Evolutionary conservation across 1,140 invertebrate species (phyloP).

Genomic region (Araneus ventricosus): DNA sequence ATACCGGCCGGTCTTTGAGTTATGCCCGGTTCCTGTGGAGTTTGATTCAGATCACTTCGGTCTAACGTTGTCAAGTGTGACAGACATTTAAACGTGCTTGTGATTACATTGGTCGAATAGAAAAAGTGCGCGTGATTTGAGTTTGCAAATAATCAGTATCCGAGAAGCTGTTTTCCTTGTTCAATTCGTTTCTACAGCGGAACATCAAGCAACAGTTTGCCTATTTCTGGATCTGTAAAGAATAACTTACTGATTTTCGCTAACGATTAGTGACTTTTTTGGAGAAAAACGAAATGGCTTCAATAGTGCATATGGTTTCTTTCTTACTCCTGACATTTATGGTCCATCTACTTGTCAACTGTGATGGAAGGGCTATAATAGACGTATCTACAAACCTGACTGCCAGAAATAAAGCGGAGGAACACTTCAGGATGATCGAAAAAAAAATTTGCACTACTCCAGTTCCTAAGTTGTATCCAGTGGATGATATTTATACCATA

Average conservation of each 20-base stretch:
- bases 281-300: neutral
- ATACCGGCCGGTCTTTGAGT: neutral
- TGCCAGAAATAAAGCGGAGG: neutral
- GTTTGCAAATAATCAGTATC: neutral
- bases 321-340: neutral
- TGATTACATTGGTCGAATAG: neutral
- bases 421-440: slow-evolving; percentile 35
- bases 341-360: neutral
- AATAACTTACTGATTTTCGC: too few species aligned
- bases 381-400: slow-evolving; percentile 18
- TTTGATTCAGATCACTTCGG: too few species aligned
- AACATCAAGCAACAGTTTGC: too few species aligned
- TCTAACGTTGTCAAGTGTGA: neutral
- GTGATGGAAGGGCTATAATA: slow-evolving; percentile 2
- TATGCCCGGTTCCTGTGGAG: neutral
- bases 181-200: too few species aligned
- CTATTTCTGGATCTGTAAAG: too few species aligned
- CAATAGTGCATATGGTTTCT: neutral
- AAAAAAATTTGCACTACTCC: slow-evolving; percentile 11
- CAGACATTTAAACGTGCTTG: neutral
- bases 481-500: neutral
- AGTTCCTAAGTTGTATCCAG: slow-evolving; percentile 55
- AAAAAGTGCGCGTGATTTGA: slow-evolving; percentile 10
- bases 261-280: neutral
- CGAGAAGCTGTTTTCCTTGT: neutral